Evolutionary conservation across 2,113 vertebrate species (phyloP).

Genomic region (Anolis sagrei): DNA sequence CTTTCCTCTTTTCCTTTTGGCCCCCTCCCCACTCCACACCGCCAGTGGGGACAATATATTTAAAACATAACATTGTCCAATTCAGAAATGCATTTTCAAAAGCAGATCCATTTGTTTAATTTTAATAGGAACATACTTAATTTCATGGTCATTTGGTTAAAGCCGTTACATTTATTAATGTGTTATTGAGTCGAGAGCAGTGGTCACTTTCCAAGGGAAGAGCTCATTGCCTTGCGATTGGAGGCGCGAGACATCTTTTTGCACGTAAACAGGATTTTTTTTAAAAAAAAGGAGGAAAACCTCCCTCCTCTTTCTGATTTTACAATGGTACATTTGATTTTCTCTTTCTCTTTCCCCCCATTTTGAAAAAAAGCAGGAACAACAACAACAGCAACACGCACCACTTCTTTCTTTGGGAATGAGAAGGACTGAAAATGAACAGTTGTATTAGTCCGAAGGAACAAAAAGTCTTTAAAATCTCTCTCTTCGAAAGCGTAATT

Average conservation of each 20-base stretch:
- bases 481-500: slow-evolving; percentile 86
- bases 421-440: slow-evolving; percentile 81
- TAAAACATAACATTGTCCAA: slow-evolving; percentile 61
- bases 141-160: slow-evolving; percentile 79
- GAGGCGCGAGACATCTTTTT: slow-evolving; percentile 27
- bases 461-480: slow-evolving; percentile 82
- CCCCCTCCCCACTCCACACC: slow-evolving; percentile 14
- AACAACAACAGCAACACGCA: slow-evolving; percentile 60
- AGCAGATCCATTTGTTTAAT: slow-evolving; percentile 68
- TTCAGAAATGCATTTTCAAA: slow-evolving; percentile 70
- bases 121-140: slow-evolving; percentile 73
- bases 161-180: slow-evolving; percentile 76
- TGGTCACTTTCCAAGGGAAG: slow-evolving; percentile 69
- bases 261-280: slow-evolving; percentile 39
- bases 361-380: neutral
- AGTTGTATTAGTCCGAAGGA: slow-evolving; percentile 82
- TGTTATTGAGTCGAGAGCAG: slow-evolving; percentile 67
- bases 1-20: neutral
- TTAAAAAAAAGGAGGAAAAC: slow-evolving; percentile 23
- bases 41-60: slow-evolving; percentile 62
- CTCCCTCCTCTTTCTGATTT: slow-evolving; percentile 50
- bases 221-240: slow-evolving; percentile 36
- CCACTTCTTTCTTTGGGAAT: slow-evolving; percentile 78
- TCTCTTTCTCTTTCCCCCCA: slow-evolving; percentile 61
- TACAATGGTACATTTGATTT: slow-evolving; percentile 66